Evolutionary conservation across 2,113 vertebrate species (phyloP).

Genomic region (Xenopus borealis): DNA sequence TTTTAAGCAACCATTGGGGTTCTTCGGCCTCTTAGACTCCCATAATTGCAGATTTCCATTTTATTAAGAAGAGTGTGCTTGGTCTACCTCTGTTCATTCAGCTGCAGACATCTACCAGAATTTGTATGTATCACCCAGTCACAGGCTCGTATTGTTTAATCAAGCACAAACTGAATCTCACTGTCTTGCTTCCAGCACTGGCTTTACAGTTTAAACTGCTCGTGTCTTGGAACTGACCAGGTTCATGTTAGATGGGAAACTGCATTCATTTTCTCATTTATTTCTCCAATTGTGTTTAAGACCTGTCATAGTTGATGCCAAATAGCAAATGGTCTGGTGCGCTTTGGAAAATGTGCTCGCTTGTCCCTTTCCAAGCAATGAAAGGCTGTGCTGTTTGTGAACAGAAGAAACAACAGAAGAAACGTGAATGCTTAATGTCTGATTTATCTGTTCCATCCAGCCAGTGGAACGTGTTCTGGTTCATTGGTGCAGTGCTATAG

Average conservation of each 20-base stretch:
- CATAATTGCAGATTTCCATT: too few relatives aligned
- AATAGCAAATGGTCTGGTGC: neutral
- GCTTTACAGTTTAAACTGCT: neutral
- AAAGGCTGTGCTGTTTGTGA: constrained; percentile 12
- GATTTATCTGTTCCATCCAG: constrained; percentile 28
- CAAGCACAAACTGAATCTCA: too few relatives aligned
- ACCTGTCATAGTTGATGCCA: neutral
- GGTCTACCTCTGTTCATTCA: too few relatives aligned
- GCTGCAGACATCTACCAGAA: too few relatives aligned
- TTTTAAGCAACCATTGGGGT: too few relatives aligned
- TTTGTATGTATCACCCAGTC: too few relatives aligned
- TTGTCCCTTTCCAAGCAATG: neutral
- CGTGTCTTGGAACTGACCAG: neutral
- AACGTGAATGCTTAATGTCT: constrained; percentile 15
- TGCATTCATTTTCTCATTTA: constrained; percentile 1
- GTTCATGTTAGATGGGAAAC: neutral
- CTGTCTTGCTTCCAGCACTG: too few relatives aligned
- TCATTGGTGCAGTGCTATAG: neutral
- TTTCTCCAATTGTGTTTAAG: neutral
- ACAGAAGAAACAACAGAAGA: constrained; percentile 28
- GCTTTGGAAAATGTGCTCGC: neutral
- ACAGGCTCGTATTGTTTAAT: too few relatives aligned
- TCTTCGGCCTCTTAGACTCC: too few relatives aligned
- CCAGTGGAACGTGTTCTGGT: constrained; percentile 14
- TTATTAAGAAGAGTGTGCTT: too few relatives aligned